Conservation (phyloP, 2,888 invertebrate genomes). For the Hermodice carunculata region DNA sequence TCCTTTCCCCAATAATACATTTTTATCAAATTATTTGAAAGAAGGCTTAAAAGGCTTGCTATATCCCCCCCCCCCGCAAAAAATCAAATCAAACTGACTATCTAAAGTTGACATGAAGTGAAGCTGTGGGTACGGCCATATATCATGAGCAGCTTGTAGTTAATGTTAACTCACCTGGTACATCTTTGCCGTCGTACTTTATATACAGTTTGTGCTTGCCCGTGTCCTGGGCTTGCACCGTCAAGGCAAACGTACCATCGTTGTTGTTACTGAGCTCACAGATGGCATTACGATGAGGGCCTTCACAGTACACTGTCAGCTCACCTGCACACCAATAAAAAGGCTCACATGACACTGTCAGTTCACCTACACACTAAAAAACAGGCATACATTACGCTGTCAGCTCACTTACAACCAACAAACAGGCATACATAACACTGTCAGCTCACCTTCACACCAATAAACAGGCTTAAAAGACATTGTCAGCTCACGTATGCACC, state of each 20-base stretch:
- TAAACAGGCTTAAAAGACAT: too few species aligned
- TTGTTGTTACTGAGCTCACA: constrained; percentile 29
- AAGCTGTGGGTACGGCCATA: too few species aligned
- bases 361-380: constrained; percentile 34
- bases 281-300: constrained; percentile 22
- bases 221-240: constrained; percentile 25
- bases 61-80: too few species aligned
- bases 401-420: too few species aligned
- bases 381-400: too few species aligned
- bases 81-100: too few species aligned
- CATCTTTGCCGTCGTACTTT: constrained; percentile 26
- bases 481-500: constrained; percentile 49
- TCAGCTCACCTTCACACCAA: constrained; percentile 34
- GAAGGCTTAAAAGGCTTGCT: too few species aligned
- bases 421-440: constrained; percentile 30
- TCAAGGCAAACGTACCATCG: constrained; percentile 31
- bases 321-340: constrained; percentile 32
- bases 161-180: constrained; percentile 32
- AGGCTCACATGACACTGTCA: too few species aligned
- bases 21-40: too few species aligned
- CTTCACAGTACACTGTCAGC: constrained; percentile 31
- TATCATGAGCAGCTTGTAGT: too few species aligned
- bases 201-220: constrained; percentile 29
- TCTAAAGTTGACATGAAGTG: too few species aligned
- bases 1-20: too few species aligned